Base-by-base conservation (phyloP, 2,888 invertebrate genomes). In the Stegana nigrithorax region DNA sequence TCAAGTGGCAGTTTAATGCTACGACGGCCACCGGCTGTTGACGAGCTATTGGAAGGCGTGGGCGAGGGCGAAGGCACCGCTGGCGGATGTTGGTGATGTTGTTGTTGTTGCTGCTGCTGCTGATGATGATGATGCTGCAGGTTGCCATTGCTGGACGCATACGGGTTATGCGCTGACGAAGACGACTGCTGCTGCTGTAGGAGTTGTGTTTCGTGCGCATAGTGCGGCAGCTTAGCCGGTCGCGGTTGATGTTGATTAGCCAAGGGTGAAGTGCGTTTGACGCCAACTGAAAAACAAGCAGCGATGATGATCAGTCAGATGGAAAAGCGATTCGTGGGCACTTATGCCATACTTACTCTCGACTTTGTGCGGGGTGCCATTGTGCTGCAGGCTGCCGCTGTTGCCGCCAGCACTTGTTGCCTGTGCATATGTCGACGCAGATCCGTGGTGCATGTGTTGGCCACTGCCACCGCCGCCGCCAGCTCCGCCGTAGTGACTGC, bases 211-310 rank as follows among this genome's bases (percentile, higher is more conserved):
- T 71, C 70, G 51, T 78, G 77, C 0, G 83, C 75, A 63, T 82
- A 86, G 64, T 85, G 84, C 14, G 86, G 73, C 63, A 88, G 84
- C 67, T 87, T 86, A 12, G 84, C 75, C 47, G 86, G 86, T 42
- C 87, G 83, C 26, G 86, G 82, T 58, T 88, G 87, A 61, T 86
- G 86, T 66, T 87, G 87, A 23, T 77, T 55, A 26, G 87, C 86
- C 60, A 88, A 78, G 2, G 88, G 88, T 1, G 88, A 88, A 39
- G 87, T 87, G 47, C 89, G 83, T 73, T 89, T 88, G 19, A 83
- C 68, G 21, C 84, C 85, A 69, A 81, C 84, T 83, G 53, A 63
- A 1, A 47, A 12, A 32, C 32, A 50, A 67, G 36, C 0, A 42
- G 4, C n/a, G 26, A 55, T 23, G 47, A n/a, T 7, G 5, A 56